A percentile compares a stretch with the other conserved stretches of the same genome.
Evolutionary conservation across 37 sponge, comb jelly and placozoan genomes (phyloP).

Genomic region (Agelas oroides): DNA sequence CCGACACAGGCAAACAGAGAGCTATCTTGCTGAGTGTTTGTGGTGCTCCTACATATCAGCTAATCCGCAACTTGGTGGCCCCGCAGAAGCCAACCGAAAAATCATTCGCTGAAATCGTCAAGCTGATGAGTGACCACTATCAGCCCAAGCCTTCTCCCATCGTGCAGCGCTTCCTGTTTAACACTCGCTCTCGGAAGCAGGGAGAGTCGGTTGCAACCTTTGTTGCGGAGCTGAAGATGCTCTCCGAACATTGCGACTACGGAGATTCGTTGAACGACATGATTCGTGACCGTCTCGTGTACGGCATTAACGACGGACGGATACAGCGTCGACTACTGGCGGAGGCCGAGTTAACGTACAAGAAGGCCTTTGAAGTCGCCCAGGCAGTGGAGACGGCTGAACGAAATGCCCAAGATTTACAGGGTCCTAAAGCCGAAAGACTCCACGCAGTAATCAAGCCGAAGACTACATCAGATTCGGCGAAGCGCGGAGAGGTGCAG

Average conservation of each 20-base stretch:
- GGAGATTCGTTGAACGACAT: not conserved
- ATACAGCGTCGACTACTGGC: not conserved
- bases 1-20: not conserved
- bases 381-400: slow-evolving; percentile 2
- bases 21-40: not conserved
- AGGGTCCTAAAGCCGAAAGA: not conserved
- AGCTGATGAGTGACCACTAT: slow-evolving; percentile 7
- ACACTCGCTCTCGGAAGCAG: not conserved
- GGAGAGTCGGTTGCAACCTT: not conserved
- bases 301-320: not conserved
- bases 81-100: not conserved
- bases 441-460: not conserved
- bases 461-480: not conserved
- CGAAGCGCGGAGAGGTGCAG: not conserved
- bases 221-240: not conserved
- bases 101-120: not conserved
- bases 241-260: not conserved
- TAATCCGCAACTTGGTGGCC: not conserved
- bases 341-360: not conserved
- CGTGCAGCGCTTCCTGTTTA: slow-evolving; percentile 9
- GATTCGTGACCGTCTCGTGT: slow-evolving; percentile 9
- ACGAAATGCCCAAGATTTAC: not conserved
- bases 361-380: not conserved
- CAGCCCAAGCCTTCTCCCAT: slow-evolving; percentile 17
- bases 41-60: slow-evolving; percentile 1